Conservation (phyloP, 2,888 invertebrate genomes). For the Actias luna region DNA sequence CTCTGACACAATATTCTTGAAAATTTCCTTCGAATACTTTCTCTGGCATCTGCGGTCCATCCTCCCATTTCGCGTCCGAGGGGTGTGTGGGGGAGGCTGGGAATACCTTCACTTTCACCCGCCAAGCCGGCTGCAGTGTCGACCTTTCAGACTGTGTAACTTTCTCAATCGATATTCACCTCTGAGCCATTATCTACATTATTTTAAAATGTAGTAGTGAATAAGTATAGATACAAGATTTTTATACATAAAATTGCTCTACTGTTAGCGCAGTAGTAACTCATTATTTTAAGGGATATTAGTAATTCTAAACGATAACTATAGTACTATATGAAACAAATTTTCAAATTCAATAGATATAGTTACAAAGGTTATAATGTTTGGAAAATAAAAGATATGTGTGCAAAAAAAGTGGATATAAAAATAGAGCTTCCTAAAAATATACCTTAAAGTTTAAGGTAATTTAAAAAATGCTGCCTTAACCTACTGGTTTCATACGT, state of each 20-base stretch:
- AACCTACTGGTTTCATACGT: too few species aligned
- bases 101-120: conserved; percentile 65
- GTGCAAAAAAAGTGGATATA: too few species aligned
- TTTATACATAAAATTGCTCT: background rate
- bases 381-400: too few species aligned
- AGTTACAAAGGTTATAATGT: too few species aligned
- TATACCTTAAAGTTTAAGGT: too few species aligned
- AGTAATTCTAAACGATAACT: background rate
- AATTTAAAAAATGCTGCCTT: too few species aligned
- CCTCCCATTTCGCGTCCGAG: conserved; percentile 33
- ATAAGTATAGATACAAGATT: conserved; percentile 23
- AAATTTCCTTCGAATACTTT: conserved; percentile 37
- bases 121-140: conserved; percentile 42
- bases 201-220: conserved; percentile 30
- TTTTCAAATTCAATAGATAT: too few species aligned
- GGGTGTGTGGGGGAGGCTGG: conserved; percentile 35
- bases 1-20: background rate
- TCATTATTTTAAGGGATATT: background rate
- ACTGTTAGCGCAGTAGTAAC: background rate
- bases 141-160: conserved; percentile 52
- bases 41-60: conserved; percentile 58
- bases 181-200: conserved; percentile 36
- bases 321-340: background rate
- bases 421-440: too few species aligned
- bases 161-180: conserved; percentile 46